These are phyloP conservation scores for Psilopsiagon aymara DNA, from an alignment of 2,113 vertebrate species.

Conservation along the genomic window DNA sequence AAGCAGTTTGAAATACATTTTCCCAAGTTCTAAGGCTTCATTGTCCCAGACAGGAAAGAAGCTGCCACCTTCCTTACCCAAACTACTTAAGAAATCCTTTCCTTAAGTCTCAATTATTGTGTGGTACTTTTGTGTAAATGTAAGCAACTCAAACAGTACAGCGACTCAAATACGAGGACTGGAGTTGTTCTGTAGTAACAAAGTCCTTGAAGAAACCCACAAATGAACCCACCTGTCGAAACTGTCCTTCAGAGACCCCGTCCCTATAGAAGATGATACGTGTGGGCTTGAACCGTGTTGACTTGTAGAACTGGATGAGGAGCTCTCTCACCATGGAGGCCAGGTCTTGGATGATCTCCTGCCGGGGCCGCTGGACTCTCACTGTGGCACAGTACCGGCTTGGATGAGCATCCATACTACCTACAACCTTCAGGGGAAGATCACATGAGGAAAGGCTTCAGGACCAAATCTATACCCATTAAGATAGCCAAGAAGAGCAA, in stretches of 20 bases:
- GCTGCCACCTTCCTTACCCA: not conserved
- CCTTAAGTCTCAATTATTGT: not conserved
- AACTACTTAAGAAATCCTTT: not conserved
- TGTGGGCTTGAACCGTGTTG: slow-evolving; percentile 98
- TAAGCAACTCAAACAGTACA: not conserved
- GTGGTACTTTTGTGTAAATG: not conserved
- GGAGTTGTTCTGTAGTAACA: accelerated
- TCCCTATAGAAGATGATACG: slow-evolving; percentile 96
- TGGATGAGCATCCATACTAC: slow-evolving; percentile 98
- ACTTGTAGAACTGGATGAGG: slow-evolving; percentile 99
- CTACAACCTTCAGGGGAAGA: slow-evolving; percentile 86
- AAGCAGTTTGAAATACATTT: not conserved
- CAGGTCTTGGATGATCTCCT: slow-evolving; percentile 98
- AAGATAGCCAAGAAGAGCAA: not conserved
- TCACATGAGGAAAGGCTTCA: not conserved
- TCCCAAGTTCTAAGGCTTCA: not conserved
- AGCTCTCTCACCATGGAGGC: slow-evolving; percentile 98
- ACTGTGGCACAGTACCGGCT: slow-evolving; percentile 99
- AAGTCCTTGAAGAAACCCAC: not conserved
- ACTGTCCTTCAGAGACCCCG: slow-evolving; percentile 96
- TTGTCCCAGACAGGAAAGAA: not conserved
- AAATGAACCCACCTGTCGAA: slow-evolving; percentile 87
- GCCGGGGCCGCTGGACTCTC: slow-evolving; percentile 93
- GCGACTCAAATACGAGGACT: not conserved
- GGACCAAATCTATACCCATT: not conserved